These are phyloP conservation scores for Lagopus muta DNA, from an alignment of 2,113 vertebrate genomes.

Conservation along the genomic window DNA sequence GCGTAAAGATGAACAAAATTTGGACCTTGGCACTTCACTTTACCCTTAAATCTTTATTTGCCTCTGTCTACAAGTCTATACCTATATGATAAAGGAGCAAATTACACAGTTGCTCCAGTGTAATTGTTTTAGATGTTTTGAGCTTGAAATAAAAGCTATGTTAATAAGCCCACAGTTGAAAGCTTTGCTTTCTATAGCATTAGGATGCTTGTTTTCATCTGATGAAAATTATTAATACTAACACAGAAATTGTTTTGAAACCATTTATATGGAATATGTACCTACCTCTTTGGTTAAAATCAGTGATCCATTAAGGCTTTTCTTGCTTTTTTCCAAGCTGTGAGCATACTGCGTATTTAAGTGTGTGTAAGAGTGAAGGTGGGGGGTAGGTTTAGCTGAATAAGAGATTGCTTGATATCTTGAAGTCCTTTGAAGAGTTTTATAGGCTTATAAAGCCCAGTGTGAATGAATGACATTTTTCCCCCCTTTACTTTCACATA, in stretches of 20 bases:
- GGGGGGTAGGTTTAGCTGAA: conserved; percentile 85
- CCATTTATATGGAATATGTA: conserved; percentile 76
- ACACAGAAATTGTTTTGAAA: conserved; percentile 79
- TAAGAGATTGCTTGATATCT: conserved; percentile 88
- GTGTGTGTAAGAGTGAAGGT: conserved; percentile 80
- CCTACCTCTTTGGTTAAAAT: conserved; percentile 81
- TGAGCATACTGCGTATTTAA: conserved; percentile 85
- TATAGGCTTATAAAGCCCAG: conserved; percentile 84
- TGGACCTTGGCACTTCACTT: conserved; percentile 20
- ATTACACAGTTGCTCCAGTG: conserved; percentile 50
- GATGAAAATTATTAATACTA: conserved; percentile 81
- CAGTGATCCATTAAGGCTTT: conserved; percentile 85
- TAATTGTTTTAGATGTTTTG: conserved; percentile 78
- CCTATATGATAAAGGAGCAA: conserved; percentile 43
- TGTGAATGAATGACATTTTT: conserved; percentile 81
- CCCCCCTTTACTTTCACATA: conserved; percentile 71
- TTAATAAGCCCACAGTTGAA: conserved; percentile 73
- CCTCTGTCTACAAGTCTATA: conserved; percentile 42
- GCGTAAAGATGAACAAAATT: not conserved
- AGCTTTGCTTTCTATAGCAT: conserved; percentile 47
- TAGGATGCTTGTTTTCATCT: conserved; percentile 76
- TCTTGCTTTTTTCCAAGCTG: conserved; percentile 80
- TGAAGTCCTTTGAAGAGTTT: conserved; percentile 86
- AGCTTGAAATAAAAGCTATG: conserved; percentile 78
- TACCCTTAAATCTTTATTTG: conserved; percentile 61